Percentiles rank a stretch among this genome's conserved stretches.
These are phyloP conservation scores for Anniella stebbinsi DNA, from an alignment of 2,797 vertebrate species.

Conservation along the genomic window DNA sequence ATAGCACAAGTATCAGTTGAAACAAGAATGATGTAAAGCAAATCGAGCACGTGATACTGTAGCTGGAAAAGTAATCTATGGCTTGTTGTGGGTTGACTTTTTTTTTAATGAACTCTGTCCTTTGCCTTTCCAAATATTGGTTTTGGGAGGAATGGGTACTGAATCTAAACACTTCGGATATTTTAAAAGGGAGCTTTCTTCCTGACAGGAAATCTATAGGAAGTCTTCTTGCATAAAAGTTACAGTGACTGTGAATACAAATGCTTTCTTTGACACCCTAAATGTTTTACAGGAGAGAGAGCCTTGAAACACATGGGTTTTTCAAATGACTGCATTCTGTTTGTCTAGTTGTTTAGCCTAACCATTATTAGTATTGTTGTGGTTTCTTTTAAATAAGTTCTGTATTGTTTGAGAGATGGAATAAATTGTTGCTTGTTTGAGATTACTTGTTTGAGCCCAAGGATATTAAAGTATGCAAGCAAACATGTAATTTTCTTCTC, in stretches of 20 bases:
- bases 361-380: slow-evolving; percentile 65
- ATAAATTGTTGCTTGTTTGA: slow-evolving; percentile 59
- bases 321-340: slow-evolving; percentile 65
- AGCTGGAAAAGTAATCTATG: slow-evolving; percentile 50
- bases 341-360: slow-evolving; percentile 69
- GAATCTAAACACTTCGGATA: slow-evolving; percentile 27
- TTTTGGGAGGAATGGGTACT: slow-evolving; percentile 55
- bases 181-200: slow-evolving; percentile 57
- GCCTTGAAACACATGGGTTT: slow-evolving; percentile 53
- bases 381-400: slow-evolving; percentile 61
- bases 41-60: slow-evolving; percentile 18
- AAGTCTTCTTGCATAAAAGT: slow-evolving; percentile 59
- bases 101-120: slow-evolving; percentile 47
- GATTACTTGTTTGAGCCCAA: slow-evolving; percentile 46
- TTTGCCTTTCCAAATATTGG: slow-evolving; percentile 64
- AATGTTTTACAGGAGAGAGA: slow-evolving; percentile 48
- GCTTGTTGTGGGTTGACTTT: slow-evolving; percentile 28
- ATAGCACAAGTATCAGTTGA: slow-evolving; percentile 29
- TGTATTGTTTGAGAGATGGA: slow-evolving; percentile 64
- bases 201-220: slow-evolving; percentile 58
- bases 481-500: background rate
- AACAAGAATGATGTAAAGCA: slow-evolving; percentile 27
- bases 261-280: slow-evolving; percentile 59
- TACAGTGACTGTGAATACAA: slow-evolving; percentile 55
- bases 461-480: slow-evolving; percentile 44